Evolutionary conservation across 2,888 invertebrate species (phyloP).

Genomic region (Prostheceraeus crozeri): DNA sequence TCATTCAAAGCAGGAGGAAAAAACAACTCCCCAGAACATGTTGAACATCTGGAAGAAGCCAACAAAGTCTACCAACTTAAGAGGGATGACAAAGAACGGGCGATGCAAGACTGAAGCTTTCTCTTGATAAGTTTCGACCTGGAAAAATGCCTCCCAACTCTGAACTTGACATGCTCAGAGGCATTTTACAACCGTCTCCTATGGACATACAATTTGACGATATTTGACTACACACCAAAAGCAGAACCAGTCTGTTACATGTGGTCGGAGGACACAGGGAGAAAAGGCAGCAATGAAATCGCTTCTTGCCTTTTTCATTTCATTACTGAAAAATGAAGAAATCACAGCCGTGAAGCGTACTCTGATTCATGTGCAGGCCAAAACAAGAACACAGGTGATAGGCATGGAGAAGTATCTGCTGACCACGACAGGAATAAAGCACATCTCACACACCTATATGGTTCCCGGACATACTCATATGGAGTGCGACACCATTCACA

Average conservation of each 20-base stretch:
- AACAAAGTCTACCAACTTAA: conserved; percentile 15
- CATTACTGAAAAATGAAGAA: conserved; percentile 14
- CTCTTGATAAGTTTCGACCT: conserved; percentile 13
- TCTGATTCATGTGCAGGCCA: conserved; percentile 27
- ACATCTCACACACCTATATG: conserved; percentile 17
- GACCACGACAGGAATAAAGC: conserved; percentile 13
- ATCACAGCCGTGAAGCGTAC: not conserved
- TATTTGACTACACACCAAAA: conserved; percentile 21
- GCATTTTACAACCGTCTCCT: conserved; percentile 15
- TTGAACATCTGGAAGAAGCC: conserved; percentile 16
- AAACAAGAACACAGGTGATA: conserved; percentile 28
- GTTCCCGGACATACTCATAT: conserved; percentile 13
- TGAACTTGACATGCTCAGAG: conserved; percentile 11
- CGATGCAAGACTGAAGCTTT: not conserved
- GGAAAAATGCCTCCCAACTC: conserved; percentile 27
- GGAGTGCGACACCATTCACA: conserved; percentile 18
- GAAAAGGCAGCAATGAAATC: conserved; percentile 15
- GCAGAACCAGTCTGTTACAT: conserved; percentile 11
- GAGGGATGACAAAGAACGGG: conserved; percentile 13
- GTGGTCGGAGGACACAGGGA: not conserved
- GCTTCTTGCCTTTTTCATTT: conserved; percentile 17
- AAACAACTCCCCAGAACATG: not conserved
- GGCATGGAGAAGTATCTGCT: no score
- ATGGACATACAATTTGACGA: conserved; percentile 19
- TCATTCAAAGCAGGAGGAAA: not conserved